A percentile compares a stretch with the other conserved stretches of the same genome.
phyloP scores from a whole-genome alignment of 2,888 invertebrate species.

The Apamea crenata region DNA sequence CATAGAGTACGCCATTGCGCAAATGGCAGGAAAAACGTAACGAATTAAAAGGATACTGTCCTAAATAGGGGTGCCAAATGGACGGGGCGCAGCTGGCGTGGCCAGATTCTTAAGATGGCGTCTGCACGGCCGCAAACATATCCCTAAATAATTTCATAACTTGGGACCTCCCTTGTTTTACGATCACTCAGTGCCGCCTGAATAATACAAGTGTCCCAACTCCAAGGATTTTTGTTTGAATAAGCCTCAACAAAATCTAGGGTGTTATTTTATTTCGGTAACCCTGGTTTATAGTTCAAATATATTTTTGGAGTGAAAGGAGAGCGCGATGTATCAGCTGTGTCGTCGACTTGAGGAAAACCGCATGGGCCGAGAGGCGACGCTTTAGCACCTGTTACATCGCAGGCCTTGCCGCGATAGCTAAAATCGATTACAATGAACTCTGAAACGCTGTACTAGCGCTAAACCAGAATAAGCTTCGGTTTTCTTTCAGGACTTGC shows the following conservation, averaged over 20 bases:
- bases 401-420: conserved; percentile 36
- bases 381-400: conserved; percentile 62
- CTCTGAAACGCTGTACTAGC: conserved; percentile 15
- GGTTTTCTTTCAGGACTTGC: conserved; percentile 10
- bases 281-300: conserved; percentile 42
- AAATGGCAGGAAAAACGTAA: conserved; percentile 42
- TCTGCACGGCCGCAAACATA: conserved; percentile 57
- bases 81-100: conserved; percentile 53
- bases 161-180: conserved; percentile 55
- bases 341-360: conserved; percentile 42
- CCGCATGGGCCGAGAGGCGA: conserved; percentile 48
- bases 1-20: conserved; percentile 40
- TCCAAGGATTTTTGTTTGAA: conserved; percentile 35
- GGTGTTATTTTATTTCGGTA: conserved; percentile 32
- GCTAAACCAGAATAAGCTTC: not conserved
- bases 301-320: conserved; percentile 30
- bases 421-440: conserved; percentile 50
- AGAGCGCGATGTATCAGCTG: conserved; percentile 52
- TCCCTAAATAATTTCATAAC: conserved; percentile 64
- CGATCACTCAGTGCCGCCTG: conserved; percentile 59
- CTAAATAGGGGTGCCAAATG: conserved; percentile 50
- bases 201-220: conserved; percentile 50
- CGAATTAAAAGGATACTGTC: conserved; percentile 51
- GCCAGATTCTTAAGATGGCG: conserved; percentile 62
- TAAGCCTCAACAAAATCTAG: conserved; percentile 20